Percentiles rank a stretch among this genome's conserved stretches.
Evolutionary conservation across 2,797 vertebrate genomes (phyloP).

Genomic region (Catamblyrhynchus diadema): DNA sequence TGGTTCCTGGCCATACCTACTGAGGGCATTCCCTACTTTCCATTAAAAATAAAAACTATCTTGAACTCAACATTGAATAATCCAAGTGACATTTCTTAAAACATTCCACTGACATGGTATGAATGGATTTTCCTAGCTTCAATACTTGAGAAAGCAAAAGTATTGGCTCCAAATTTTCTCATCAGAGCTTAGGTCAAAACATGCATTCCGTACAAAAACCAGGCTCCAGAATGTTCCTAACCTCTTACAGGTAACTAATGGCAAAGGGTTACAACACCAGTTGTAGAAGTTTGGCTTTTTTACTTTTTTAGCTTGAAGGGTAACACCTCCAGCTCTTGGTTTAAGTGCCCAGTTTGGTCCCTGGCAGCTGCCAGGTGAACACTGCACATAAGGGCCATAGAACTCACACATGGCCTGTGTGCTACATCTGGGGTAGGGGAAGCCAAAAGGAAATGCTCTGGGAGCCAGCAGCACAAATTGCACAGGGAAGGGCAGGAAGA

Average conservation of each 20-base stretch:
- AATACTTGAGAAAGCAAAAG: neutral
- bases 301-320: neutral
- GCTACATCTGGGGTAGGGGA: neutral
- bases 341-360: neutral
- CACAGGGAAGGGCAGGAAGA: fast-evolving
- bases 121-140: neutral
- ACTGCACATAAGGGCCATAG: neutral
- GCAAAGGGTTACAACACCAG: neutral
- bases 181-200: neutral
- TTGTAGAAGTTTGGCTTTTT: neutral
- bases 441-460: neutral
- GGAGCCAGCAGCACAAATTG: neutral
- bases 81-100: neutral
- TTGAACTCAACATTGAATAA: neutral
- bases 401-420: neutral
- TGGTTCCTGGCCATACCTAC: neutral
- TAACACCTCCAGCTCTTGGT: neutral
- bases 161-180: neutral
- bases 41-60: neutral
- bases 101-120: neutral
- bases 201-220: neutral
- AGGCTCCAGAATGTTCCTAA: neutral
- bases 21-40: neutral
- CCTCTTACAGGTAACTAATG: neutral
- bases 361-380: neutral